Percentiles rank a stretch among this genome's conserved stretches.
phyloP scores from a whole-genome alignment of 2,797 vertebrate species.

The Alectoris magna region DNA sequence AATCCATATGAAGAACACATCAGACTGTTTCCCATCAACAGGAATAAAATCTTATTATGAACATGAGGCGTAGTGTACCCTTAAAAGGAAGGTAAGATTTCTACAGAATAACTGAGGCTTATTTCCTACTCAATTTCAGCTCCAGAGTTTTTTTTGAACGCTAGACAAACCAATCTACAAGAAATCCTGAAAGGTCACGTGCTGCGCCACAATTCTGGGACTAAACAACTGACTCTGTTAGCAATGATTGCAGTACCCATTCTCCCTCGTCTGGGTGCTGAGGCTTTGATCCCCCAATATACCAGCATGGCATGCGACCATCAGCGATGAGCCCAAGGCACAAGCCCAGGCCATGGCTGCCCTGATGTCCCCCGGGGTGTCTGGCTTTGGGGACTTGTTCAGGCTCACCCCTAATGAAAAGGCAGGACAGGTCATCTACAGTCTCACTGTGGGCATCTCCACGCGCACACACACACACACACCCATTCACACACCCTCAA shows the following conservation, averaged over 20 bases:
- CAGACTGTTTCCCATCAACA: neutral
- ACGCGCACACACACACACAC: neutral
- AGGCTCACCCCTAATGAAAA: conserved; percentile 41
- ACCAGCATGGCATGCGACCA: conserved; percentile 1
- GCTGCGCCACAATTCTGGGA: neutral
- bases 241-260: neutral
- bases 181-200: neutral
- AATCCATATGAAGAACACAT: neutral
- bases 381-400: conserved; percentile 4
- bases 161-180: neutral
- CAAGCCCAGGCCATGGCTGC: neutral
- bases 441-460: neutral
- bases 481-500: conserved; percentile 41
- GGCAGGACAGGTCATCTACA: conserved; percentile 47
- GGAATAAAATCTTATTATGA: neutral
- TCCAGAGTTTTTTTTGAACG: neutral
- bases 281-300: conserved; percentile 12
- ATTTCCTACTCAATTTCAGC: neutral
- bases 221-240: neutral
- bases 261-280: neutral
- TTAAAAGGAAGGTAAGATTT: neutral
- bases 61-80: rapidly evolving
- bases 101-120: neutral
- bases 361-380: neutral
- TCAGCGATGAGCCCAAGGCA: neutral